phyloP scores from a whole-genome alignment of 2,888 invertebrate genomes.

The Leptarthrus brevirostris region DNA sequence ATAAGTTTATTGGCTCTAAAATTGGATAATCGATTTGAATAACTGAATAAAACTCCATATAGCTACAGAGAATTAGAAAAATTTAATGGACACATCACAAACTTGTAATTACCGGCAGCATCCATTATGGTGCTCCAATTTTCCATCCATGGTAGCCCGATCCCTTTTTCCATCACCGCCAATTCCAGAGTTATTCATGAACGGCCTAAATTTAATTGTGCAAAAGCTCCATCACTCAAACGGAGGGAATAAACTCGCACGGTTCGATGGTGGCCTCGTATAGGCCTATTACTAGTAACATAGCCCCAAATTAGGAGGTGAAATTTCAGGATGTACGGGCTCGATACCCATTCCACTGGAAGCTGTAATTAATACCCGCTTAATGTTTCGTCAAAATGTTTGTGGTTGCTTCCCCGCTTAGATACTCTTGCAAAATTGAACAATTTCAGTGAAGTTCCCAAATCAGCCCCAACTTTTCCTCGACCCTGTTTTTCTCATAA shows the following conservation, averaged over 20 bases:
- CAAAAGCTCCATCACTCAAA: conserved; percentile 17
- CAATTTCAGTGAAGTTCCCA: conserved; percentile 12
- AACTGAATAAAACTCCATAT: no score
- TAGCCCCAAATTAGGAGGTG: conserved; percentile 38
- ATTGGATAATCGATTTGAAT: no score
- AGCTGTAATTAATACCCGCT: conserved; percentile 52
- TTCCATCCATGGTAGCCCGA: neutral
- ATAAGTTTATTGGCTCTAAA: no score
- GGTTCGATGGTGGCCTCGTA: conserved; percentile 30
- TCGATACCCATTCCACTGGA: conserved; percentile 18
- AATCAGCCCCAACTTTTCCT: no score
- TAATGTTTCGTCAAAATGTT: conserved; percentile 54
- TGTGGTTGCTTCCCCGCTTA: conserved; percentile 47
- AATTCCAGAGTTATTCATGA: neutral
- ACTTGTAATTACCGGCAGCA: conserved; percentile 2
- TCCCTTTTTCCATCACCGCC: neutral
- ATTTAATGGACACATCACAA: conserved; percentile 12
- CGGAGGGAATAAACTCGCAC: conserved; percentile 3
- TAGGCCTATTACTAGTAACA: conserved; percentile 44
- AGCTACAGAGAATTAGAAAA: neutral
- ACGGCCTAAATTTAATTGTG: conserved; percentile 27
- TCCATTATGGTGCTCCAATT: conserved; percentile 1
- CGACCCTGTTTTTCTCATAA: conserved; percentile 26
- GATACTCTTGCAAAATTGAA: conserved; percentile 41
- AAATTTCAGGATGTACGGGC: conserved; percentile 25